Conservation (phyloP, 2,113 vertebrate genomes). For the Cavia porcellus region DNA sequence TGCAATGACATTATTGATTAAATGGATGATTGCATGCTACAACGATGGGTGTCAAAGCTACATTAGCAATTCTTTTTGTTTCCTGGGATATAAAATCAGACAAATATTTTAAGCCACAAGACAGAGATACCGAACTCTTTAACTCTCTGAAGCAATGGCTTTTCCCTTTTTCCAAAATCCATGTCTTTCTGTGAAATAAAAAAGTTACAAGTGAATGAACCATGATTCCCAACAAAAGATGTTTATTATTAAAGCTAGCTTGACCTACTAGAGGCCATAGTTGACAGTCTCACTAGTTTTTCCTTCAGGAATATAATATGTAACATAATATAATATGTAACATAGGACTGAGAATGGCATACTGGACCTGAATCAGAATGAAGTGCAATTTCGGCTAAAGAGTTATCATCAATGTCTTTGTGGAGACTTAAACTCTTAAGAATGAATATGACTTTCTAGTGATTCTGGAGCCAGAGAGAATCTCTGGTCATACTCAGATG, state of each 20-base stretch:
- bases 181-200: constrained; percentile 25
- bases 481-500: neutral
- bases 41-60: constrained; percentile 24
- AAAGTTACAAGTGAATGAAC: constrained; percentile 49
- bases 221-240: neutral
- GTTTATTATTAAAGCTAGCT: constrained; percentile 33
- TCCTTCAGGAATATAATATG: constrained; percentile 44
- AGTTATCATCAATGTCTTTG: neutral
- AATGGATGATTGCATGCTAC: neutral
- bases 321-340: neutral
- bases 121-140: constrained; percentile 57
- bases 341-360: neutral
- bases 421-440: neutral
- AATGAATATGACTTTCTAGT: constrained; percentile 1
- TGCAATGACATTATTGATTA: constrained; percentile 43
- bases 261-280: neutral
- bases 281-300: constrained; percentile 2
- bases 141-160: neutral
- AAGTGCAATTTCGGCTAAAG: neutral
- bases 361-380: neutral
- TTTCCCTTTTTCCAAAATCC: constrained; percentile 47
- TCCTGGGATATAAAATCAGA: constrained; percentile 43
- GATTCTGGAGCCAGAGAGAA: neutral
- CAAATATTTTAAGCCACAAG: constrained; percentile 28
- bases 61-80: constrained; percentile 14